Conservation (phyloP, 1,140 invertebrate species). For the Leptinotarsa defecta region DNA sequence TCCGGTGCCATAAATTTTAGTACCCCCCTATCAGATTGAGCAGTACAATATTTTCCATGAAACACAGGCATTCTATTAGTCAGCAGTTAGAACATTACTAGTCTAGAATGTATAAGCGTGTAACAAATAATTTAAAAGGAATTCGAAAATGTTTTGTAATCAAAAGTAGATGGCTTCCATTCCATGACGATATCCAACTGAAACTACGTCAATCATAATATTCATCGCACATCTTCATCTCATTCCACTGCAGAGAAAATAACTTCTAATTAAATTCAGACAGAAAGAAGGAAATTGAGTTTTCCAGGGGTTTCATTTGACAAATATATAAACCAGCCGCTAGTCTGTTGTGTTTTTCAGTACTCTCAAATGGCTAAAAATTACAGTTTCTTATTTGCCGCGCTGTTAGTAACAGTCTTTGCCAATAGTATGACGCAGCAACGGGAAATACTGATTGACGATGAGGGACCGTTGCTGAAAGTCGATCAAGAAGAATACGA, state of each 20-base stretch:
- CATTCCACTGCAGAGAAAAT: not conserved
- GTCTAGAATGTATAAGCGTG: no score
- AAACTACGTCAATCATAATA: no score
- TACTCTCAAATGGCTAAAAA: slow-evolving; percentile 20
- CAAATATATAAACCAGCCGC: slow-evolving; percentile 3
- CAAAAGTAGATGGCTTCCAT: no score
- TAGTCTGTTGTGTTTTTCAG: not conserved
- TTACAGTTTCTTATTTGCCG: not conserved
- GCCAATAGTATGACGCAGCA: slow-evolving; percentile 19
- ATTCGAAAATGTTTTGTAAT: no score
- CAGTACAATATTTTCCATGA: no score
- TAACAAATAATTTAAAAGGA: no score
- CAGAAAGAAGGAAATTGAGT: not conserved
- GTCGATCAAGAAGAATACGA: slow-evolving; percentile 13
- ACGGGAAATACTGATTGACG: slow-evolving; percentile 33
- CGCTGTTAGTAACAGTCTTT: not conserved
- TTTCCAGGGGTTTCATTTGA: not conserved
- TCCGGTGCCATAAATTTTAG: no score
- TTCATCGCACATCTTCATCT: no score
- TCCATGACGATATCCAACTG: no score
- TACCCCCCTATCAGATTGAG: no score
- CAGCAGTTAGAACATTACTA: no score
- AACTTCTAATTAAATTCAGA: not conserved
- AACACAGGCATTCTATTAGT: no score
- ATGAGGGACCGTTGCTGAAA: slow-evolving; percentile 30